Percentiles rank a stretch among this genome's conserved stretches.
Conservation (phyloP, 2,797 vertebrate genomes). For the Arnoldichthys spilopterus region DNA sequence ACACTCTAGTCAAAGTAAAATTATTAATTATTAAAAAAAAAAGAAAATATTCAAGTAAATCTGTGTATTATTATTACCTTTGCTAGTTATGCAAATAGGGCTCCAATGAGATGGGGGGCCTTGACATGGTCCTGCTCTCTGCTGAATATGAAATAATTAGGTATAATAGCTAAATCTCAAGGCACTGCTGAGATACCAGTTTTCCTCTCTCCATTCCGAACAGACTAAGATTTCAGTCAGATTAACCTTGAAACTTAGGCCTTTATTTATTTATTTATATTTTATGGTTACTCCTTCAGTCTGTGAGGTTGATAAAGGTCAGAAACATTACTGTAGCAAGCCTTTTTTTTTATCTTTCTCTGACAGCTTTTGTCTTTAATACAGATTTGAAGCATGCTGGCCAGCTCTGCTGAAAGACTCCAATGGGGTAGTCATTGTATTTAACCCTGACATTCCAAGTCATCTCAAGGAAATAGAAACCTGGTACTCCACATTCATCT, state of each 20-base stretch:
- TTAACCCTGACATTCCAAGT: constrained; percentile 89
- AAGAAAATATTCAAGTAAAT: too few species aligned
- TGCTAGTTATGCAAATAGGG: neutral
- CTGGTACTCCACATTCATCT: constrained; percentile 90
- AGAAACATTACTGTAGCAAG: too few species aligned
- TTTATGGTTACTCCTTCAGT: too few species aligned
- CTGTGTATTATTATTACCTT: too few species aligned
- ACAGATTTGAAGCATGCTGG: constrained; percentile 96
- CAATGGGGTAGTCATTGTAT: constrained; percentile 88
- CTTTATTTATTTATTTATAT: too few species aligned
- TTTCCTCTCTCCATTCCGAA: too few species aligned
- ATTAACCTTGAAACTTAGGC: too few species aligned
- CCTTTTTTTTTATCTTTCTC: neutral
- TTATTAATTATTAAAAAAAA: too few species aligned
- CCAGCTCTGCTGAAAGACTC: constrained; percentile 92
- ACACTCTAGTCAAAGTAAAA: too few species aligned
- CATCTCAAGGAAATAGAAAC: constrained; percentile 91
- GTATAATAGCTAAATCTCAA: too few species aligned
- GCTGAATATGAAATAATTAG: neutral
- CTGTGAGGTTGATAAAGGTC: too few species aligned
- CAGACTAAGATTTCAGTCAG: too few species aligned
- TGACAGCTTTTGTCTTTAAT: neutral
- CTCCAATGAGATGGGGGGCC: neutral
- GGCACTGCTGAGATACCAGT: neutral
- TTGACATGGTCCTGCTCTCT: neutral